Evolutionary conservation across 2,888 invertebrate species (phyloP).

Genomic region (Bugulina stolonifera): DNA sequence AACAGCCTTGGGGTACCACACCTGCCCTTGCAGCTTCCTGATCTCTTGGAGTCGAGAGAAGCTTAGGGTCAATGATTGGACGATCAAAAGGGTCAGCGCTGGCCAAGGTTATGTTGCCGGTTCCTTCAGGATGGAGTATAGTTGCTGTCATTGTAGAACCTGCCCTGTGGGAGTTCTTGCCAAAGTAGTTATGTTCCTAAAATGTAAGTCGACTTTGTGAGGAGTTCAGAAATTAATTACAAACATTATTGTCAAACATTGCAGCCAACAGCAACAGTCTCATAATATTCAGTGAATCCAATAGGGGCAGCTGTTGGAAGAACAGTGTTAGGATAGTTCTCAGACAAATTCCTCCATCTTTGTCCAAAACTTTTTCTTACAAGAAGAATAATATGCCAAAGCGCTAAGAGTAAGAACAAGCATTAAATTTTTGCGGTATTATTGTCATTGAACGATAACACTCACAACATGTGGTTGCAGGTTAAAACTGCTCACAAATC

Average conservation of each 20-base stretch:
- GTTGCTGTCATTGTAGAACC: slow-evolving; percentile 10
- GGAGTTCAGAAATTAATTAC: too few relatives aligned
- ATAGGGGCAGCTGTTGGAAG: too few relatives aligned
- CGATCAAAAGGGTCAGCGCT: slow-evolving; percentile 68
- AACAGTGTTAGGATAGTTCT: too few relatives aligned
- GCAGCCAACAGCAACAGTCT: too few relatives aligned
- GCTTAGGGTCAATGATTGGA: slow-evolving; percentile 81
- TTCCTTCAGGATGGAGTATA: slow-evolving; percentile 65
- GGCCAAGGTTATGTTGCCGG: slow-evolving; percentile 69
- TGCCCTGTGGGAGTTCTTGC: background rate
- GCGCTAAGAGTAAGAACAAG: background rate
- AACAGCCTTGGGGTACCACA: too few relatives aligned
- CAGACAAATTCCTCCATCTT: too few relatives aligned
- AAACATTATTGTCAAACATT: too few relatives aligned
- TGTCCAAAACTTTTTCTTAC: background rate
- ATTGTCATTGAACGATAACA: too few relatives aligned
- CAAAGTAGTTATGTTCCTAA: background rate
- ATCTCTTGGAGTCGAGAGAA: slow-evolving; percentile 64
- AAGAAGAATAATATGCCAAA: background rate
- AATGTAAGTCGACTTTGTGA: background rate
- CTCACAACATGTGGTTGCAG: background rate
- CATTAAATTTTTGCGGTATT: background rate
- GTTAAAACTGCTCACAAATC: slow-evolving; percentile 1
- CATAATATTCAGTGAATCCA: too few relatives aligned
- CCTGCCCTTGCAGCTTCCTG: slow-evolving; percentile 73